Percentiles rank a stretch among this genome's conserved stretches.
These are phyloP conservation scores for Crotalus horridus DNA, from an alignment of 2,113 vertebrate species.

Conservation along the genomic window DNA sequence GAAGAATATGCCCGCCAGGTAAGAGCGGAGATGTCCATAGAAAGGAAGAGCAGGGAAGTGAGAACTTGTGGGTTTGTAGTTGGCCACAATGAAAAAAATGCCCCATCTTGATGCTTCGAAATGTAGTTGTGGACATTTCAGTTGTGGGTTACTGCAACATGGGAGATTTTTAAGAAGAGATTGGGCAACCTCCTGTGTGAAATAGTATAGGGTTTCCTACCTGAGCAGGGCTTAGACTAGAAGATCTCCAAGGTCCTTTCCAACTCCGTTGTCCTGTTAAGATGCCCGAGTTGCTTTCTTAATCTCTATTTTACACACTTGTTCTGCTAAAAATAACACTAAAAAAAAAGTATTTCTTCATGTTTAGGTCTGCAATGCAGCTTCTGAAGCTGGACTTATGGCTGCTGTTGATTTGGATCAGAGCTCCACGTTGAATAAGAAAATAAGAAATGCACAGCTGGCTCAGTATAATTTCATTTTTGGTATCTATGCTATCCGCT, in stretches of 20 bases:
- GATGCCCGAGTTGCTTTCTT: not conserved
- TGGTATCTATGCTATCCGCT: constrained; percentile 70
- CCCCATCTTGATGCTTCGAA: not conserved
- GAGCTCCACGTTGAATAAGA: constrained; percentile 88
- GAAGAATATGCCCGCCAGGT: constrained; percentile 87
- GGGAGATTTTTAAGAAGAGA: not conserved
- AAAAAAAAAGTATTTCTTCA: not conserved
- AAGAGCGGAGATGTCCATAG: constrained; percentile 8
- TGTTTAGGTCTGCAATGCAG: constrained; percentile 80
- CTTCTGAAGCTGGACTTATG: constrained; percentile 89
- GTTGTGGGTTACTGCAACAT: not conserved
- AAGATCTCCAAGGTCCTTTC: not conserved
- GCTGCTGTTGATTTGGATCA: constrained; percentile 89
- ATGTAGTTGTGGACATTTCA: not conserved
- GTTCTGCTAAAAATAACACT: not conserved
- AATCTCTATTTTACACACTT: not conserved
- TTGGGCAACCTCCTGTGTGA: not conserved
- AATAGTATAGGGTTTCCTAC: not conserved
- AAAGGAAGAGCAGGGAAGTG: not conserved
- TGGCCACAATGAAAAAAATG: not conserved
- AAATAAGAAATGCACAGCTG: constrained; percentile 91
- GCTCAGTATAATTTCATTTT: constrained; percentile 96
- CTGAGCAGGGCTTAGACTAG: not conserved
- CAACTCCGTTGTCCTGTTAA: not conserved
- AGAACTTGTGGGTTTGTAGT: not conserved